Evolutionary conservation across 2,888 invertebrate species (phyloP).

Genomic region (Andrena camellia): DNA sequence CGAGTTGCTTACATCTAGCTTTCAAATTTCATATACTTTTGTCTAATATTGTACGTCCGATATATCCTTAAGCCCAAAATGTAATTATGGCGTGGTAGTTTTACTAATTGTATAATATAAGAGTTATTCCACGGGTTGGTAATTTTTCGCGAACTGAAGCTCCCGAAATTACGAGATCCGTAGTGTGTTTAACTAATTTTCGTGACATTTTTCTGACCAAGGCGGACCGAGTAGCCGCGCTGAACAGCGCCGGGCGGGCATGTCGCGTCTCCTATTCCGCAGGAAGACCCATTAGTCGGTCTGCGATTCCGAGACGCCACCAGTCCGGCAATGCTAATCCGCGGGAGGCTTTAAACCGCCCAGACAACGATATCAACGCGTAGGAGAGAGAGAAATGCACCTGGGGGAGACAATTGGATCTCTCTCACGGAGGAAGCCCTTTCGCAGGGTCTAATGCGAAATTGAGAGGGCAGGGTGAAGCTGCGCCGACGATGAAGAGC

Average conservation of each 20-base stretch:
- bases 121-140: too few relatives aligned
- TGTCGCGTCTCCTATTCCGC: not conserved
- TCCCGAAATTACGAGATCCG: too few relatives aligned
- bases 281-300: conserved; percentile 24
- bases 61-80: too few relatives aligned
- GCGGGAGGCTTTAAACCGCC: conserved; percentile 35
- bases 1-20: too few relatives aligned
- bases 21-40: too few relatives aligned
- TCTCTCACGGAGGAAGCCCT: conserved; percentile 37
- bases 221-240: too few relatives aligned
- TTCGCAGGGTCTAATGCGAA: conserved; percentile 32
- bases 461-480: conserved; percentile 6
- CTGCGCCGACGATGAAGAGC: conserved; percentile 6
- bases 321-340: conserved; percentile 29
- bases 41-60: too few relatives aligned
- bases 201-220: not conserved
- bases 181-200: too few relatives aligned
- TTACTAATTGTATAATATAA: too few relatives aligned
- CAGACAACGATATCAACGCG: conserved; percentile 23
- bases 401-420: conserved; percentile 46
- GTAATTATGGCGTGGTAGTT: too few relatives aligned
- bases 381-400: conserved; percentile 17
- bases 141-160: too few relatives aligned
- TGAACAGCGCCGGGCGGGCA: not conserved
- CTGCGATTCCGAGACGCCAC: not conserved